Conservation (phyloP, 2,113 vertebrate species). For the Ornithorhynchus anatinus region DNA sequence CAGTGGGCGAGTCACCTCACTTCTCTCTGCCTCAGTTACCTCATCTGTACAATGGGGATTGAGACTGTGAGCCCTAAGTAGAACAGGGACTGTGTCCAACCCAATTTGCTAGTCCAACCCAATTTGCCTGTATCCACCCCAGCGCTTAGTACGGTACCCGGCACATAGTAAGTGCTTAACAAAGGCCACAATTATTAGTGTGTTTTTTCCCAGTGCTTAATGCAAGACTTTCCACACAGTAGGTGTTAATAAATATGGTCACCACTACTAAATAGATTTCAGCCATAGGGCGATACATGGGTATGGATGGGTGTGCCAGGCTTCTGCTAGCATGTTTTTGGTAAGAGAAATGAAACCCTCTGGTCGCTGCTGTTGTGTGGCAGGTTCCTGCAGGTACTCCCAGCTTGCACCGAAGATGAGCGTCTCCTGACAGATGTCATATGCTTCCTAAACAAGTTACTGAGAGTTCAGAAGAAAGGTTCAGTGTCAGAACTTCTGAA, state of each 20-base stretch:
- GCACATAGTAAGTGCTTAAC: not conserved
- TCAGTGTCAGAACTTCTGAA: slow-evolving; percentile 74
- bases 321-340: too few species aligned
- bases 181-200: not conserved
- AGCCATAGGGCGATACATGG: too few species aligned
- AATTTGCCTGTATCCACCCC: too few species aligned
- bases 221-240: too few species aligned
- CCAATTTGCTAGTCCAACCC: too few species aligned
- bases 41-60: not conserved
- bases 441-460: slow-evolving; percentile 85
- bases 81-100: too few species aligned
- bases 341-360: not conserved
- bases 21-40: not conserved
- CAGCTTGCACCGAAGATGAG: slow-evolving; percentile 88
- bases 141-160: not conserved
- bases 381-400: slow-evolving; percentile 93
- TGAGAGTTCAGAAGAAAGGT: slow-evolving; percentile 72
- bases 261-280: too few species aligned
- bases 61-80: too few species aligned
- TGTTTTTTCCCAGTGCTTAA: not conserved
- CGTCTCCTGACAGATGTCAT: slow-evolving; percentile 87
- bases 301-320: too few species aligned
- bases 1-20: too few species aligned
- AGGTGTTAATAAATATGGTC: too few species aligned
- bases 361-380: not conserved